Conservation (phyloP, 2,888 invertebrate species). For the Agrochola lota region DNA sequence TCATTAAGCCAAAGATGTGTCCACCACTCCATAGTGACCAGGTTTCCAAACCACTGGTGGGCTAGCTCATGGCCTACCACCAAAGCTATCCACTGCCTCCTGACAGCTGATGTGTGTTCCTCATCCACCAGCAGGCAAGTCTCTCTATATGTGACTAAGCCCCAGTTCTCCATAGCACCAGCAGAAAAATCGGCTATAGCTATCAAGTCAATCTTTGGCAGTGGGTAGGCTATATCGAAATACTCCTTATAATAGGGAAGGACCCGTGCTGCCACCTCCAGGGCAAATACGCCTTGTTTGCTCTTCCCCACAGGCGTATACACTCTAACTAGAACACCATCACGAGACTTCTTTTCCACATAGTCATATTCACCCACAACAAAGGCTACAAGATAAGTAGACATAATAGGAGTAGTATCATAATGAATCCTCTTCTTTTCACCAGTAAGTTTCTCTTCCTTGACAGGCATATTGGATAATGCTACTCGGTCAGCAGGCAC, state of each 20-base stretch:
- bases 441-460: constrained; percentile 84
- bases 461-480: constrained; percentile 97
- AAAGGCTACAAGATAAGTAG: constrained; percentile 98
- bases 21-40: constrained; percentile 99
- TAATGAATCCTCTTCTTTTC: constrained; percentile 92
- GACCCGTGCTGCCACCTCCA: constrained; percentile 97
- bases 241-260: constrained; percentile 98
- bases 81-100: constrained; percentile 96
- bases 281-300: constrained; percentile 97
- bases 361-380: constrained; percentile 99
- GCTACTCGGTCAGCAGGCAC: constrained; percentile 96
- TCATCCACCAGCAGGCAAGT: constrained; percentile 97
- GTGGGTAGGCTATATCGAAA: constrained; percentile 98
- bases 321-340: constrained; percentile 95
- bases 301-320: constrained; percentile 97
- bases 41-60: constrained; percentile 99
- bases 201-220: constrained; percentile 99
- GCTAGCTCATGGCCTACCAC: constrained; percentile 98
- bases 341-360: constrained; percentile 95
- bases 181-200: constrained; percentile 98
- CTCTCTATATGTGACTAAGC: constrained; percentile 97
- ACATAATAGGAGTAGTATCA: constrained; percentile 97
- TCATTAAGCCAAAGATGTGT: constrained; percentile 99
- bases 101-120: constrained; percentile 95
- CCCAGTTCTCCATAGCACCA: constrained; percentile 99